Percentiles rank a stretch among this genome's conserved stretches.
Evolutionary conservation across 2,797 vertebrate species (phyloP).

Genomic region (Cynodonichthys magdalenae): DNA sequence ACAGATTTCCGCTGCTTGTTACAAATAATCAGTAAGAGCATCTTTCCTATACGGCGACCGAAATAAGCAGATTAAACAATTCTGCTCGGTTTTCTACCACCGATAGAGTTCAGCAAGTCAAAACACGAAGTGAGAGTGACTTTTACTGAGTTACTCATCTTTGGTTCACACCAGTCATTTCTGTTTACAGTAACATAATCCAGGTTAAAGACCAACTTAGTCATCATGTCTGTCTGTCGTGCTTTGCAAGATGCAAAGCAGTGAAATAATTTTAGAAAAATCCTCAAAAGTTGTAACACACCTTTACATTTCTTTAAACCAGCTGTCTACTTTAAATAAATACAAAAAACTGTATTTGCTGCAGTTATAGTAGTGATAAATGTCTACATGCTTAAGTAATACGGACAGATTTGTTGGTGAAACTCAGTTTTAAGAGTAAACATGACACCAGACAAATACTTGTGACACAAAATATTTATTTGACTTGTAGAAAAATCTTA

Average conservation of each 20-base stretch:
- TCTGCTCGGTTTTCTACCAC: not conserved
- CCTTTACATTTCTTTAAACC: not conserved
- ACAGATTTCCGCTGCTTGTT: conserved; percentile 36
- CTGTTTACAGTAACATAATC: conserved; percentile 63
- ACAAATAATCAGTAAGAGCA: conserved; percentile 54
- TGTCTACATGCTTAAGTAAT: too few relatives aligned
- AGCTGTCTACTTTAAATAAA: not conserved
- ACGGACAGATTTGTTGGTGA: too few relatives aligned
- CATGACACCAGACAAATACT: not conserved
- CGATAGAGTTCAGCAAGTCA: conserved; percentile 26
- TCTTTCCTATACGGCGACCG: conserved; percentile 56
- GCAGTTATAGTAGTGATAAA: too few relatives aligned
- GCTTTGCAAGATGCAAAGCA: conserved; percentile 27
- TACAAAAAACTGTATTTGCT: not conserved
- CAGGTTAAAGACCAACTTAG: conserved; percentile 51
- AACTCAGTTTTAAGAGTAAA: not conserved
- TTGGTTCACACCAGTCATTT: conserved; percentile 82
- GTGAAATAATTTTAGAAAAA: conserved; percentile 3
- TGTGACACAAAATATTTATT: conserved; percentile 67
- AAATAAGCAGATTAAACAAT: conserved; percentile 12
- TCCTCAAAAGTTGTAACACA: not conserved
- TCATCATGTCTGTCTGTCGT: conserved; percentile 40
- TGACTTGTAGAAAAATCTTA: conserved; percentile 52
- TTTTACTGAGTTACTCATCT: conserved; percentile 77
- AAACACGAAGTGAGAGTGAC: conserved; percentile 68